Evolutionary conservation across 1,140 invertebrate genomes (phyloP), one percentile per base, ranked within the genome.

Genomic region (Drosophila ogumai): DNA sequence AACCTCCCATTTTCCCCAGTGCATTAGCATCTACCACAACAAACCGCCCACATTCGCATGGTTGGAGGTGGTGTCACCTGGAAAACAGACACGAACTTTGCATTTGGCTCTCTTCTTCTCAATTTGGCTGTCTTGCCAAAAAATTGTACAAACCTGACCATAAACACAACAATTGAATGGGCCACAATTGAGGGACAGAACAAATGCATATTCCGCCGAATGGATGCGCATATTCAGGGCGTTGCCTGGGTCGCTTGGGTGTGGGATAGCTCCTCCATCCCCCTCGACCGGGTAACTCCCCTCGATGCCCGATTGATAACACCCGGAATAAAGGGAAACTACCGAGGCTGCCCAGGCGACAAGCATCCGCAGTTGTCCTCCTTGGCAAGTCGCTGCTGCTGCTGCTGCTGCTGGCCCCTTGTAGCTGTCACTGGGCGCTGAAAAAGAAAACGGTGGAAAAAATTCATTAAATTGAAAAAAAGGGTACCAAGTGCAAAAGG

Each of bases 401-500:
- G 22, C 25, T n/a, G 15, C 46, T 44, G 43, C 43, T 41, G 28
- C 34, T 47, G 31, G 50, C 67, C 54, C 28, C 68, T 72, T 88
- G 85, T 88, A 84, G 73, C 85, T 88, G 85, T 90, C 85, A 88
- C 38, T 68, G 69, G 50, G 71, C 54, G 72, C 74, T 58, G 31
- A 19, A 75, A 75, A 75, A 75, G 75, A 79, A 79, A 79, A 79
- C 76, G 54, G 55, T 41, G 59, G 44, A 86, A 86, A 87, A 88
- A 81, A 87, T 84, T 90, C 84, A 87, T 91, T 91, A 90, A 91
- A 90, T 91, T 87, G 71, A 79, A 84, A 78, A 69, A 85, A 84
- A 87, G 84, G 84, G 85, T 90, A 90, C 90, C 90, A 91, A 91
- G 90, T 91, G 90, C 90, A 91, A 91, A 91, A 91, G 90, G 90